Base-by-base conservation (phyloP, 2,797 vertebrate genomes). In the Chaetophractus vellerosus region DNA sequence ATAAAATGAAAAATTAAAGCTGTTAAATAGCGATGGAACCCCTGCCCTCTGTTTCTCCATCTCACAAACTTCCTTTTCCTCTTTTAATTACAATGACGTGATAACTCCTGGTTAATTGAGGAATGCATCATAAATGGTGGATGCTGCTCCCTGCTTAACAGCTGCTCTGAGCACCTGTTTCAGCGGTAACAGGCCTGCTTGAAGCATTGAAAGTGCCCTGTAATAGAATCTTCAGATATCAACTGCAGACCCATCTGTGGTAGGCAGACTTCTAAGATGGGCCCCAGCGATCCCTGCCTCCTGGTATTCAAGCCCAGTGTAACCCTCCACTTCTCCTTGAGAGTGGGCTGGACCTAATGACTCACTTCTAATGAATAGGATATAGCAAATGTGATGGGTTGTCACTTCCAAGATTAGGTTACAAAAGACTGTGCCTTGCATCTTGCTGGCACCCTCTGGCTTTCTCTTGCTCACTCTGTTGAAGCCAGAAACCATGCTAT, bases 351-450 rank as follows among this genome's bases (percentile, higher is more conserved):
- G 61, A 69, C 36, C 11, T 71, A 63, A 26, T 74, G 36, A 83
- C 68, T 92, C 91, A 88, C 31, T 78, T 88, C 50, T 95, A 90
- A 88, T 92, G 41, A 90, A 45, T 2, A 87, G 80, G 79, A 45
- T 45, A 45, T 45, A 33, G 38, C 38, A 26, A 45, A 72, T 45
- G 14, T 15, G 38, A 72, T 41, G 24, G 24, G 45, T 50, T 76
- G 41, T 66, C 75, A 84, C 33, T 66, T 82, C 48, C 6, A 72
- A 93, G 55, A 69, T 71, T 45, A 50, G 84, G 19, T 86, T 84
- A 83, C 50, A 21, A 71, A 78, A 68, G 83, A 26, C n/a, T 26
- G 3, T 33, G 75, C 14, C 52, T 66, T 76, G 52, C 24, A 36
- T 91, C 33, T 81, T 88, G 26, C 28, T 81, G 66, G n/a, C 5